Conservation (phyloP, 2,113 vertebrate species). For the Formicarius rufipectus region DNA sequence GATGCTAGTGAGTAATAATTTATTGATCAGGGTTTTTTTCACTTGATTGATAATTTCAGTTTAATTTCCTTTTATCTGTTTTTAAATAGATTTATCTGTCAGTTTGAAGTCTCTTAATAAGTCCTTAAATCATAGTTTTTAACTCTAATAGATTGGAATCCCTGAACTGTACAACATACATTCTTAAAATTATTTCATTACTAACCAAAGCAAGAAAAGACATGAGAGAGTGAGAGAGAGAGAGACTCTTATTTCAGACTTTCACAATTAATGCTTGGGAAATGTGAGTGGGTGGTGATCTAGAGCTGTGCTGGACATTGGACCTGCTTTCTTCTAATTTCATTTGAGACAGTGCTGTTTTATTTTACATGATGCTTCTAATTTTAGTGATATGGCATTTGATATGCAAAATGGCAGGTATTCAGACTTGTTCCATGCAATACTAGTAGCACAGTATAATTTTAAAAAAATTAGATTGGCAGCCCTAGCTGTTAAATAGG, state of each 20-base stretch:
- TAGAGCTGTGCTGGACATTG: neutral
- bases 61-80: neutral
- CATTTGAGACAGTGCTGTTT: neutral
- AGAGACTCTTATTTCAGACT: neutral
- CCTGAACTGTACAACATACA: neutral
- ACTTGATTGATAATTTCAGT: neutral
- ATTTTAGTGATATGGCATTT: neutral
- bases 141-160: neutral
- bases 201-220: neutral
- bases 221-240: neutral
- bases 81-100: neutral
- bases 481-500: neutral
- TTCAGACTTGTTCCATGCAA: neutral
- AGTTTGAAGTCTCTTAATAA: neutral
- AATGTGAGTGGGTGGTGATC: neutral
- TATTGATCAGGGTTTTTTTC: neutral
- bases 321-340: neutral
- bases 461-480: neutral
- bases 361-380: conserved; percentile 12
- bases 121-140: neutral
- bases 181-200: neutral
- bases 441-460: neutral
- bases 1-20: neutral
- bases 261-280: neutral
- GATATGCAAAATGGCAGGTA: neutral